These are phyloP conservation scores for Paralichthys olivaceus DNA, from an alignment of 2,113 vertebrate species.

Conservation along the genomic window DNA sequence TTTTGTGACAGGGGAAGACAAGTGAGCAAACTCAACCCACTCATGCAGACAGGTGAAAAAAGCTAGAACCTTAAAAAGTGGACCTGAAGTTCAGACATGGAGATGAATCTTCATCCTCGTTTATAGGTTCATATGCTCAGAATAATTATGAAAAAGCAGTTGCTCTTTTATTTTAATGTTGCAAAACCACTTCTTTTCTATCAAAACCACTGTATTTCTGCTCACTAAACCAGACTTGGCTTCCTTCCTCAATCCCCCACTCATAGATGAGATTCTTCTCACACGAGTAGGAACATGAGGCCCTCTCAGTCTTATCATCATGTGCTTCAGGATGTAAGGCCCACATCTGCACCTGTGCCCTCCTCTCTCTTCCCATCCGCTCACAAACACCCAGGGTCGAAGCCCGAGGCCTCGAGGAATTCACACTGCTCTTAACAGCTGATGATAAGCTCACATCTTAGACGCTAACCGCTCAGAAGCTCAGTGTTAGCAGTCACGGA, in stretches of 20 bases:
- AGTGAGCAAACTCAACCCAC: neutral
- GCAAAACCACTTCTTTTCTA: too few relatives aligned
- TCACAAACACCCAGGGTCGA: conserved; percentile 40
- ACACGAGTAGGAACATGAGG: conserved; percentile 34
- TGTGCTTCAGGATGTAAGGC: conserved; percentile 52
- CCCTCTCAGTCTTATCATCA: conserved; percentile 67
- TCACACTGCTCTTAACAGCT: conserved; percentile 61
- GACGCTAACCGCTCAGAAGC: conserved; percentile 21
- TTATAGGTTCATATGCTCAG: neutral
- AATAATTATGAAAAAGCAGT: neutral
- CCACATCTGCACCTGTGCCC: conserved; percentile 67
- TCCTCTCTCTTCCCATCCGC: conserved; percentile 36
- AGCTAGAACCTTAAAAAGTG: neutral
- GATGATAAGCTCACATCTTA: conserved; percentile 76
- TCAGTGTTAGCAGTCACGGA: conserved; percentile 31
- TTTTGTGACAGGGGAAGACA: neutral
- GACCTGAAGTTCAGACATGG: too few relatives aligned
- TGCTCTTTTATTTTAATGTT: neutral
- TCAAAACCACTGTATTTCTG: too few relatives aligned
- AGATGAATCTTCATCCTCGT: neutral
- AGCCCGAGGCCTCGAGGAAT: conserved; percentile 61
- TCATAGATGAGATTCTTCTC: conserved; percentile 39
- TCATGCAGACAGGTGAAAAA: neutral
- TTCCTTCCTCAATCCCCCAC: conserved; percentile 8
- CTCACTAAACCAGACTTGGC: too few relatives aligned